Evolutionary conservation across 2,113 vertebrate genomes (phyloP), one percentile per base, ranked within the genome.

Genomic region (Puffinus mauretanicus): DNA sequence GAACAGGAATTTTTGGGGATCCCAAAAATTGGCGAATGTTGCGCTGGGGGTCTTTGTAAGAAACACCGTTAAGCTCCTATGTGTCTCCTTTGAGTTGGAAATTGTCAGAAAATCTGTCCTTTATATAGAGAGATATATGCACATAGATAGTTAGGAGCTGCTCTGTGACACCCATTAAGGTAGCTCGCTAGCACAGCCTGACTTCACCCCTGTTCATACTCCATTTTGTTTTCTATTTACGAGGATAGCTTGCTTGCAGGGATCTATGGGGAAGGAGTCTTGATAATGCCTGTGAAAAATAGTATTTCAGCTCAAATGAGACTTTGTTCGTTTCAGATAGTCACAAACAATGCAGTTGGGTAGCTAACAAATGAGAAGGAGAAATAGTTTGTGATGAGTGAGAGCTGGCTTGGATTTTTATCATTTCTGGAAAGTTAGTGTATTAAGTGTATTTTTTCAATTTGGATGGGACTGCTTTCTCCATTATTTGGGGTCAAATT

Each of bases 101-200:
- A 7, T 24, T 5, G 24, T n/a, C 36, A 42, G 34, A 24, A 61
- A 42, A 49, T 9, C 32, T 38, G 13, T 64, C 40, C 42, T 44
- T 73, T 6, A 6, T 5, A 2, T 22, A 3, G 22, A 13, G 9
- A 7, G 14, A 11, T 10, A 4, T 4, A 5, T n/a, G 32, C 55
- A 15, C 2, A 1, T 16, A 6, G 2, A 0, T 40, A 38, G 17
- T 54, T n/a, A 26, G 0, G 18, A 47, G 57, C 17, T 69, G 69
- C 75, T 49, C 61, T 10, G 30, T 30, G 47, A 38, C 30, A 18
- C 13, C 6, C 7, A 0, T 26, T n/a, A 10, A 11, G 27, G 42
- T 32, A 36, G n/a, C 26, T 69, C 0, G 1, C 19, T 49, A 13
- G 13, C 21, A 3, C 16, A 3, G 52, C 26, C 22, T 32, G 5